These are phyloP conservation scores for Euborellia annulipes DNA, from an alignment of 1,140 invertebrate species.

Conservation along the genomic window DNA sequence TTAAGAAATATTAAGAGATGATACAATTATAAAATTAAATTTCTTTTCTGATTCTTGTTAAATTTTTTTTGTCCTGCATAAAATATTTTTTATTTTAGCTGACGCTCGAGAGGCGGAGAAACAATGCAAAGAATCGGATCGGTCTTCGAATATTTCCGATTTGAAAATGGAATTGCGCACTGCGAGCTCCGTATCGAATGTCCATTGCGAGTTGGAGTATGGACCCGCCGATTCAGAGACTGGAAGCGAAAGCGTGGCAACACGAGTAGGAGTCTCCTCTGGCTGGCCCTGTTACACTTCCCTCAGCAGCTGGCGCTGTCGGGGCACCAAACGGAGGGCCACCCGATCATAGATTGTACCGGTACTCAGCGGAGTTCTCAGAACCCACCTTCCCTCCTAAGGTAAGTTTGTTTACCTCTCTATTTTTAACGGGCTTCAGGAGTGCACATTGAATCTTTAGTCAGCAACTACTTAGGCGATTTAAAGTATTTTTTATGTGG, in stretches of 20 bases:
- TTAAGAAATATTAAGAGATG: too few relatives aligned
- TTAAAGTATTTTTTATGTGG: too few relatives aligned
- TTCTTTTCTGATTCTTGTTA: too few relatives aligned
- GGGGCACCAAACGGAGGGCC: conserved; percentile 10
- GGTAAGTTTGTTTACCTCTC: conserved; percentile 10
- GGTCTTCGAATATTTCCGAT: conserved; percentile 80
- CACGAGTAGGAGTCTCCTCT: conserved; percentile 40
- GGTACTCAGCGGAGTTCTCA: conserved; percentile 77
- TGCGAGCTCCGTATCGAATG: conserved; percentile 59
- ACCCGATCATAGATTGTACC: conserved; percentile 36
- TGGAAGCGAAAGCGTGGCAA: conserved; percentile 33
- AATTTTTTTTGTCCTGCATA: too few relatives aligned
- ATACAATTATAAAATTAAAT: too few relatives aligned
- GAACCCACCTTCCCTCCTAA: conserved; percentile 65
- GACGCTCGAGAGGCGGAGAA: conserved; percentile 50
- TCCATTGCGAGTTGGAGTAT: conserved; percentile 39
- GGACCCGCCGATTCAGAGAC: conserved; percentile 33
- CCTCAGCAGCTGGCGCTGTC: conserved; percentile 36
- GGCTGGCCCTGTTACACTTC: conserved; percentile 57
- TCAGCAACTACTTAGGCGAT: too few relatives aligned
- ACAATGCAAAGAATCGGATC: conserved; percentile 68
- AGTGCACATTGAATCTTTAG: too few relatives aligned
- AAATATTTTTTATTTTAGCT: conserved; percentile 14
- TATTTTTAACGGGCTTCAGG: too few relatives aligned
- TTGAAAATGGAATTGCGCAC: conserved; percentile 75